Base-by-base conservation (phyloP, 2,113 vertebrate species). In the Anseranas semipalmata region DNA sequence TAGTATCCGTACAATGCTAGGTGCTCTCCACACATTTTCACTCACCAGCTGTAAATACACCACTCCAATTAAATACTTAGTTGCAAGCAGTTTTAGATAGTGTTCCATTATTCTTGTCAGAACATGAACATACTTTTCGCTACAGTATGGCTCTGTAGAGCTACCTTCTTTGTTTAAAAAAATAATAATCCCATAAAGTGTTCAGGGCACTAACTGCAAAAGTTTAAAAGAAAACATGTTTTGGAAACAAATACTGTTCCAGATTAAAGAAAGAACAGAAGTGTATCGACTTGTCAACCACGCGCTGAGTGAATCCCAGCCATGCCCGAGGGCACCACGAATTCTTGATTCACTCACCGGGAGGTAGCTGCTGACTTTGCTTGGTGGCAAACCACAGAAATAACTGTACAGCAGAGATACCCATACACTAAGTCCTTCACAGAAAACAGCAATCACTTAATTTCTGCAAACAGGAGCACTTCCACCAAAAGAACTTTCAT, bases 21-120 rank as follows among this genome's bases (percentile, higher is more conserved):
- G 87, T 75, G 68, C 74, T 83, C 83, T 81, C 67, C 89, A 83
- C 80, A 95, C 58, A 81, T 53, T 80, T 95, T 60, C 67, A 70
- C 87, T 85, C 90, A 90, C 37, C 86, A 87, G 82, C 85, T 96
- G 82, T 66, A 95, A 92, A 93, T 63, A 78, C 93, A 78, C 32
- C 56, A 75, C 3, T 1, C 45, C 59, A 50, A 94, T 86, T 79
- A 87, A 76, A 86, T 60, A 77, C 16, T 32, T 21, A 48, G 43
- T 20, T 45, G 37, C 52, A 78, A 71, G 74, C 46, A 79, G 45
- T 53, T 9, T 60, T n/a, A 10, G 67, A 46, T 43, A 37, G 35
- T 71, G 22, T 6, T 83, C 24, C 72, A 37, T 43, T 71, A 35
- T 48, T 71, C 75, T 76, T 52, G 53, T 68, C 63, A 88, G 59